Evolutionary conservation across 2,113 vertebrate genomes (phyloP), one percentile per base, ranked within the genome.

Genomic region (Zosterops japonicus): DNA sequence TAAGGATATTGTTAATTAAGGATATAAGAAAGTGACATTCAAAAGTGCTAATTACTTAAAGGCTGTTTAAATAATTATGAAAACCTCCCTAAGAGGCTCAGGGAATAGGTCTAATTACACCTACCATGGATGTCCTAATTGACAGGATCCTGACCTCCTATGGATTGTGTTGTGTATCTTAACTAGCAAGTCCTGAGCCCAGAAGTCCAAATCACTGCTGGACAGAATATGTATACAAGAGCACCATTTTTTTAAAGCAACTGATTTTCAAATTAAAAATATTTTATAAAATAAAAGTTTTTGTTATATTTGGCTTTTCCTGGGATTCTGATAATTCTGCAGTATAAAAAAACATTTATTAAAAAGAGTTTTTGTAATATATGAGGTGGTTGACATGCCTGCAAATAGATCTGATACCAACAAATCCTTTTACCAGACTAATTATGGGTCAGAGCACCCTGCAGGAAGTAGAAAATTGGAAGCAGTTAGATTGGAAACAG

Each of bases 211-310:
- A 61, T 68, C 36, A 41, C 31, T 61, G 31, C 11, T 70, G 50
- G 11, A 77, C 2, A 2, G 2, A 12, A 39, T 56, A 52, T 18
- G 4, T 59, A 25, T 57, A 49, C 5, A 81, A 86, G 2, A 81
- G 0, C 3, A 91, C 0, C 0, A 9, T 44, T 47, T 15, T 63
- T 68, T 27, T 6, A 12, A 12, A 46, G 31, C 42, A n/a, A n/a
- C 24, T 24, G 22, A n/a, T n/a, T 47, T 25, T 47, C 44, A 47
- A 47, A 67, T 47, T n/a, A 22, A 70, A 52, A 52, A 52, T 69
- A 41, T 6, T 21, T 70, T 35, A 19, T 33, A 46, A 70, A 85
- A 78, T 17, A 18, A 83, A 71, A 18, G 5, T 9, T 61, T 64
- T 72, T 65, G 3, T 35, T 9, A 14, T 24, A 68, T 14, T n/a